phyloP scores from a whole-genome alignment of 1,140 invertebrate species.

The Grapholita molesta region DNA sequence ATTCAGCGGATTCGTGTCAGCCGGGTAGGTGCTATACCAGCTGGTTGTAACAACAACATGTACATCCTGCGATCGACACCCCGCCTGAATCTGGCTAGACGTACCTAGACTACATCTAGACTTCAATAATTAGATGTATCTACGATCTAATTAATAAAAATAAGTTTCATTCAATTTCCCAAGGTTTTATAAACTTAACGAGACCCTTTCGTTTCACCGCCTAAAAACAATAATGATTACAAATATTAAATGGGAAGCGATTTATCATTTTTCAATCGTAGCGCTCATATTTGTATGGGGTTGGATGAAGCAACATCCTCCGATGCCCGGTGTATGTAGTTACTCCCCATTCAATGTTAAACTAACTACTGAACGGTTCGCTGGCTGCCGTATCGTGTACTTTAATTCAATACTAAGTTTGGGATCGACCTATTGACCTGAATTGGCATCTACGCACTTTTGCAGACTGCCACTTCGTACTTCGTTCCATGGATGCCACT shows the following conservation, averaged over 20 bases:
- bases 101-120: no score
- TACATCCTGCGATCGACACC: no score
- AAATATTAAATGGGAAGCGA: constrained; percentile 12
- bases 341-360: constrained; percentile 24
- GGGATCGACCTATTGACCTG: constrained; percentile 10
- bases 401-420: constrained; percentile 19
- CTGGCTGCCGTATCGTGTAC: constrained; percentile 14
- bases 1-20: no score
- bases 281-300: constrained; percentile 16
- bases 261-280: constrained; percentile 21
- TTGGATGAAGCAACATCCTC: constrained; percentile 20
- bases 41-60: no score
- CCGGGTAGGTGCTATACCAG: no score
- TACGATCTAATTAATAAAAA: no score
- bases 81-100: no score
- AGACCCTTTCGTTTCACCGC: constrained; percentile 3
- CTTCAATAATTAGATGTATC: no score
- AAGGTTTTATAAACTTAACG: background rate
- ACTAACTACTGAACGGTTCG: constrained; percentile 18
- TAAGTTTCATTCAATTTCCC: background rate
- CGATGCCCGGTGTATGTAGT: background rate
- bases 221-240: constrained; percentile 13
- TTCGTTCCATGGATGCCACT: no score
- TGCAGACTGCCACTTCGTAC: background rate
- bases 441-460: background rate